Evolutionary conservation across 1,140 invertebrate species (phyloP), one percentile per base, ranked within the genome.

Genomic region (Micrasema minimum): DNA sequence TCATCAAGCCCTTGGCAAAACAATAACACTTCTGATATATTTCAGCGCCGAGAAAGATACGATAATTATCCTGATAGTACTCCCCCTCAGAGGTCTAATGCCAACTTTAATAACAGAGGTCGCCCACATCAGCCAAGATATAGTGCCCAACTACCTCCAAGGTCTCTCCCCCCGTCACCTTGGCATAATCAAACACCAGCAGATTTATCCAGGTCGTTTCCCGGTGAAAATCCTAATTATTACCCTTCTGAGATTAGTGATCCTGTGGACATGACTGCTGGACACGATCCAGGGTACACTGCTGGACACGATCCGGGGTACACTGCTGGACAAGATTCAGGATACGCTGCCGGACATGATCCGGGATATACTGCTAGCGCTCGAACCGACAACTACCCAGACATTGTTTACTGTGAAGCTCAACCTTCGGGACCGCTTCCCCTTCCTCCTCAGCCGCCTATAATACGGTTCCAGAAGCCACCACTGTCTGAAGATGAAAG

Each of bases 401-500:
- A 31, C 2, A n/a, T 6, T 14, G 26, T 14, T 12, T 57, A 35
- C n/a, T 26, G 53, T n/a, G 38, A 22, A 18, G 18, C 41, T 5
- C 23, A 46, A 46, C 5, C 10, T 48, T 4, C 18, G 6, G 38
- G 14, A 10, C 37, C 45, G 11, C 23, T 2, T 31, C 38, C 37
- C 5, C 5, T 62, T 4, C 11, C 55, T 2, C 87, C 88, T 0
- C 85, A 88, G 64, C 88, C 88, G 2, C 89, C 89, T 0, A 74
- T 78, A 79, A 75, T 87, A 81, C 71, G 82, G 77, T 80, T 85
- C 78, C 41, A 84, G 75, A 79, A 85, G 80, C 68, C 82, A 77
- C 75, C 82, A 1, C 81, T 80, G 23, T 83, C 82, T 0, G 88
- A 88, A 35, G 86, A 89, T 53, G 88, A 88, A 67, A 87, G 87